Conservation (phyloP, 2,888 invertebrate species). For the Polietes domitor region DNA sequence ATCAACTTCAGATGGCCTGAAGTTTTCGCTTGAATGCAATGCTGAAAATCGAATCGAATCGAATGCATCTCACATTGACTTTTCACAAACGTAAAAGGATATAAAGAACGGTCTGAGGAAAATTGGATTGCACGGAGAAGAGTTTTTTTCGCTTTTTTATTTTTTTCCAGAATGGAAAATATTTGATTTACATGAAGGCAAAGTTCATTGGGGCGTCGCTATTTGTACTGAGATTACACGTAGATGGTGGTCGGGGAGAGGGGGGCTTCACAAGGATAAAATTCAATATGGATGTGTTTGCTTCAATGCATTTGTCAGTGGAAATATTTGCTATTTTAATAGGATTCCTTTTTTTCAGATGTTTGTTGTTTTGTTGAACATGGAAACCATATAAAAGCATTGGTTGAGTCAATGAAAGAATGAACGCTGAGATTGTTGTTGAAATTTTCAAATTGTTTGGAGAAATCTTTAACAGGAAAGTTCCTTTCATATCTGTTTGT, state of each 20-base stretch:
- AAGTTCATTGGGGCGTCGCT: slow-evolving; percentile 21
- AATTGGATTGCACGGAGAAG: slow-evolving; percentile 36
- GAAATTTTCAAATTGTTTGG: too few relatives aligned
- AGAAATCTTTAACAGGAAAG: too few relatives aligned
- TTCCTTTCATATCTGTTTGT: too few relatives aligned
- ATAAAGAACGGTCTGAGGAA: slow-evolving; percentile 20
- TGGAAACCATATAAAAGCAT: too few relatives aligned
- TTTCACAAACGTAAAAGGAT: slow-evolving; percentile 23
- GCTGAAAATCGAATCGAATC: slow-evolving; percentile 25
- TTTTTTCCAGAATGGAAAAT: slow-evolving; percentile 41
- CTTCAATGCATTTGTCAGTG: slow-evolving; percentile 39
- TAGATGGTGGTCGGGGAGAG: background rate
- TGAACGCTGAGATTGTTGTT: too few relatives aligned
- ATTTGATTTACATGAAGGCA: slow-evolving; percentile 58
- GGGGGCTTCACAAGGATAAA: slow-evolving; percentile 3
- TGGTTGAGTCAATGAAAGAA: background rate
- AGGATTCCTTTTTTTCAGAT: background rate
- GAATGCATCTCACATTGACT: slow-evolving; percentile 51
- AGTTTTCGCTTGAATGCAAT: slow-evolving; percentile 52
- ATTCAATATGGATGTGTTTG: slow-evolving; percentile 26
- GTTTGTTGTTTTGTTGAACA: too few relatives aligned
- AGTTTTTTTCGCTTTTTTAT: too few relatives aligned
- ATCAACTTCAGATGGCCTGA: slow-evolving; percentile 4
- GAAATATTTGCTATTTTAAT: slow-evolving; percentile 16
- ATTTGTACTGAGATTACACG: slow-evolving; percentile 59